Evolutionary conservation across 2,797 vertebrate genomes (phyloP).

Genomic region (Coccyzus lansbergi): DNA sequence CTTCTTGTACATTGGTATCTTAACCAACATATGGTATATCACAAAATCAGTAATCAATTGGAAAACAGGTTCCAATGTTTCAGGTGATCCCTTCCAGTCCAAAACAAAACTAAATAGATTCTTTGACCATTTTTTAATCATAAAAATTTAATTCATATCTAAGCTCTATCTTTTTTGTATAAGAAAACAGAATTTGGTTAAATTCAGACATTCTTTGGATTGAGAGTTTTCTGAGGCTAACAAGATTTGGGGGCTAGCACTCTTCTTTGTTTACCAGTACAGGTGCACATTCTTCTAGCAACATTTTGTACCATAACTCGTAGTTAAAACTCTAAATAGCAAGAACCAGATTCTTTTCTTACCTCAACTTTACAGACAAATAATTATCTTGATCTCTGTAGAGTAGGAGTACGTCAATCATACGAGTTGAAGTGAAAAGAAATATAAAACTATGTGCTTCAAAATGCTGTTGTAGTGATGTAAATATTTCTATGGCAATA

Average conservation of each 20-base stretch:
- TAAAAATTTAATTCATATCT: background rate
- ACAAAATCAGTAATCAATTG: background rate
- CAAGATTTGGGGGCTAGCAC: background rate
- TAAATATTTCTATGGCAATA: background rate
- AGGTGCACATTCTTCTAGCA: background rate
- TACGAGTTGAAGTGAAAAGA: background rate
- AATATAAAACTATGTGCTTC: background rate
- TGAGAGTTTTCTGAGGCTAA: background rate
- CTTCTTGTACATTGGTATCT: background rate
- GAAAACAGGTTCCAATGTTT: background rate
- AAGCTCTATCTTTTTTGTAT: background rate
- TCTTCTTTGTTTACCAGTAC: background rate
- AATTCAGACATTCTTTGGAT: background rate
- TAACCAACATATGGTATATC: background rate
- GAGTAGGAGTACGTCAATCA: background rate
- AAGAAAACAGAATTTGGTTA: background rate
- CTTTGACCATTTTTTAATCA: background rate
- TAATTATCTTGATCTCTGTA: background rate
- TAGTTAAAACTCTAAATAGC: background rate
- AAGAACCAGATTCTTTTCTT: background rate
- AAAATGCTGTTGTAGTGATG: background rate
- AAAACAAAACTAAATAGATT: background rate
- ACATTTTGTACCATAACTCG: background rate
- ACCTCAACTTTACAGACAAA: background rate
- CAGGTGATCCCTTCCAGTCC: background rate